phyloP scores from a whole-genome alignment of 2,888 invertebrate species.

The Drosophila sordidula region DNA sequence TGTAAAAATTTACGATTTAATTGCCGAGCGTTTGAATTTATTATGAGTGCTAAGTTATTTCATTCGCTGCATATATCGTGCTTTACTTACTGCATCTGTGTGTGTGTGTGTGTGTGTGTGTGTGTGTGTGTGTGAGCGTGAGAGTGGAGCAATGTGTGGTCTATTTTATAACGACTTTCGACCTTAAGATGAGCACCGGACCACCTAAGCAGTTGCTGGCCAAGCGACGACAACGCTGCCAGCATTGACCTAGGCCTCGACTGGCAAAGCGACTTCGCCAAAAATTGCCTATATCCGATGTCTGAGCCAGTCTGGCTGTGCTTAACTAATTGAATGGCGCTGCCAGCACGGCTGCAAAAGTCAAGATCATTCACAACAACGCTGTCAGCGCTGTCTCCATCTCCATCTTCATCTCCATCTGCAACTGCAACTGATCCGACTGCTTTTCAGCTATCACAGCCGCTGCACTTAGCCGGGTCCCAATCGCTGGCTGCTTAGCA shows the following conservation, averaged over 20 bases:
- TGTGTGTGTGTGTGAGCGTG: slow-evolving; percentile 2
- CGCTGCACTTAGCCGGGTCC: slow-evolving; percentile 45
- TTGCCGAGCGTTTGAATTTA: slow-evolving; percentile 75
- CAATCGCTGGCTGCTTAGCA: slow-evolving; percentile 50
- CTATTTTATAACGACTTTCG: slow-evolving; percentile 32
- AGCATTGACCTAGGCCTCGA: slow-evolving; percentile 59
- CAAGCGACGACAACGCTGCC: neutral
- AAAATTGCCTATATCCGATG: neutral
- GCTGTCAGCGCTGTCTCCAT: slow-evolving; percentile 25
- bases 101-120: slow-evolving; percentile 13
- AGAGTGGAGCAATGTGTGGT: slow-evolving; percentile 3
- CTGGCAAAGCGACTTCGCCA: slow-evolving; percentile 8
- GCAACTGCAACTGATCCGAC: slow-evolving; percentile 23
- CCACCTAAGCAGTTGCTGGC: slow-evolving; percentile 47
- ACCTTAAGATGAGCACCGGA: slow-evolving; percentile 43
- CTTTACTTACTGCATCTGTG: neutral
- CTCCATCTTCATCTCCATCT: slow-evolving; percentile 16
- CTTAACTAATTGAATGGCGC: slow-evolving; percentile 43
- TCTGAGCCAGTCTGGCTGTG: slow-evolving; percentile 27
- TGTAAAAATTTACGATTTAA: slow-evolving; percentile 80
- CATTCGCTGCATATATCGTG: slow-evolving; percentile 40
- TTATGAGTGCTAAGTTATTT: slow-evolving; percentile 73
- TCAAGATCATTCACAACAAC: slow-evolving; percentile 43
- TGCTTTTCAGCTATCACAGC: slow-evolving; percentile 25
- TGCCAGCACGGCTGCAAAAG: slow-evolving; percentile 24